Base-by-base conservation (phyloP, 2,797 vertebrate genomes). In the Bucorvus abyssinicus region DNA sequence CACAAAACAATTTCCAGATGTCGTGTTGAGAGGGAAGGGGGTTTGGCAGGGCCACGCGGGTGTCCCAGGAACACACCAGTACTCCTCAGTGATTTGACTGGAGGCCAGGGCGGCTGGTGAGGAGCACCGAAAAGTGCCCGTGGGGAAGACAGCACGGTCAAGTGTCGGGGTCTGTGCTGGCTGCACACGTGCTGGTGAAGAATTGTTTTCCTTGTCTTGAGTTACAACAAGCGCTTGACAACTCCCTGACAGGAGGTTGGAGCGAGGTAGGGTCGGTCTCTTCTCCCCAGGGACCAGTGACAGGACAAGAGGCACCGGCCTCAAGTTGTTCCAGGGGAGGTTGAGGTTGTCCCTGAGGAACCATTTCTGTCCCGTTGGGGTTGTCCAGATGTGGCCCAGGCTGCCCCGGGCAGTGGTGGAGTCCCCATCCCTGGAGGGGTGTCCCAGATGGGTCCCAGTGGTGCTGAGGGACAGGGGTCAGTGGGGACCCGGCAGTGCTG, bases 1-100 rank as follows among this genome's bases (percentile, higher is more conserved):
- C 0, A 0, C 26, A 34, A 4, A 56, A 44, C 3, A 8, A 14
- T 42, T 64, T n/a, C 61, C 21, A 5, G n/a, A 2, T 1, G 1
- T 26, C 23, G 30, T 40, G 47, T 61, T 0, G 15, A 29, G 64
- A n/a, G 49, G 34, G 13, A 55, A 20, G 6, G 47, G 52, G 52
- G n/a, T 56, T 67, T 75, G 70, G 19, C 32, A 63, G 69, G 61
- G 42, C 12, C 8, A 1, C 2, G 30, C 4, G 40, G 40, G 36
- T 11, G 3, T 34, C 50, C 67, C 52, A 20, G 22, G 6, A 40
- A 3, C 9, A 4, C 32, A 40, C 11, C 47, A 20, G 45, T 20
- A 12, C 21, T 47, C 21, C 21, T 49, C 47, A 9, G 49, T 20
- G 45, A 47, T 47, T 47, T 52, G 14, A 3, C 11, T 47, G 45